Evolutionary conservation across 2,888 invertebrate species (phyloP), one percentile per base, ranked within the genome.

Genomic region (Clunio marinus): DNA sequence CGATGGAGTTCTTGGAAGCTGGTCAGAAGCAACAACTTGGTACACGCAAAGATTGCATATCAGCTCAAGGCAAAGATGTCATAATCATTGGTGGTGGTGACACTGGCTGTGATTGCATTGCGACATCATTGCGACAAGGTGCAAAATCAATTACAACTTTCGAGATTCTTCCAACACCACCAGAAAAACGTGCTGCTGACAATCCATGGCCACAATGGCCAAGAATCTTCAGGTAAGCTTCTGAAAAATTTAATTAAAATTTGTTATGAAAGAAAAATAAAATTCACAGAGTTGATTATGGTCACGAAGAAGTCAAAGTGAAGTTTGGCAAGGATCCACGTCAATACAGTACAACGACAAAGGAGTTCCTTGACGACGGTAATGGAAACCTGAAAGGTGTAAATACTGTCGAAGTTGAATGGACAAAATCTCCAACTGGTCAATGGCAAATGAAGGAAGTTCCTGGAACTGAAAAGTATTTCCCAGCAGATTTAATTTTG

Each of bases 131-230:
- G 70, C 85, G 98, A 8, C 86, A 96, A 82, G 96, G 97, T 62
- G 98, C 98, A 41, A 88, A 86, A 74, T 86, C 87, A 2, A 94
- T 99, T 74, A 93, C 93, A 0, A 91, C 96, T 1, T 99, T 99
- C 80, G 99, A 99, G 82, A 99, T 99, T 75, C 82, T 99, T 63
- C 97, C 98, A 0, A 88, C 92, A 74, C 98, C 98, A 15, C 91
- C 93, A 67, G 81, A 82, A 1, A 83, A 81, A 25, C 84, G 99
- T 35, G 88, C 89, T 13, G 81, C 82, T 15, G 95, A 95, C 77
- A 99, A 99, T 80, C 98, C 98, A 0, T 99, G 99, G 99, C 99
- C 98, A 1, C 95, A 97, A 76, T 99, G 93, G 89, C 98, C 98
- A 0, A 84, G 93, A 75, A 91, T 96, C 24, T 97, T 98, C 84